These are phyloP conservation scores for Ips nitidus DNA, from an alignment of 1,140 invertebrate species.

Conservation along the genomic window DNA sequence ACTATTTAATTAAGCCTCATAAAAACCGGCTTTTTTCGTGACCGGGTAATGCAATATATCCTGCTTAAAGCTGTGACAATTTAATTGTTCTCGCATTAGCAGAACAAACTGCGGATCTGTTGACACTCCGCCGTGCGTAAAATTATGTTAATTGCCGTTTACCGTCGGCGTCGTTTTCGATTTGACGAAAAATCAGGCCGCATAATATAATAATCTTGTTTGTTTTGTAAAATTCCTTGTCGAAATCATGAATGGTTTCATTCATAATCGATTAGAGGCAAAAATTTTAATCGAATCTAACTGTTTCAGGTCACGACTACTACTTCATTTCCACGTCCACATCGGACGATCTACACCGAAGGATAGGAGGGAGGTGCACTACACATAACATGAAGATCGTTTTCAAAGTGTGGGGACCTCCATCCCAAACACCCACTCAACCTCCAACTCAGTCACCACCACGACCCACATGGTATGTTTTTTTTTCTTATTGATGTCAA, in stretches of 20 bases:
- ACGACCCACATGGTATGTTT: conserved; percentile 28
- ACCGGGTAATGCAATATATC: conserved; percentile 17
- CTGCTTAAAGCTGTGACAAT: conserved; percentile 21
- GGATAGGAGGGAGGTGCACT: conserved; percentile 81
- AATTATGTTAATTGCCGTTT: conserved; percentile 19
- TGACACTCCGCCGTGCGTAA: conserved; percentile 21
- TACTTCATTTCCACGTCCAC: conserved; percentile 95
- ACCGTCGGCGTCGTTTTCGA: background rate
- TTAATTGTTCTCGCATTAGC: conserved; percentile 24
- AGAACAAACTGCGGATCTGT: conserved; percentile 23
- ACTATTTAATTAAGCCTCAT: conserved; percentile 18
- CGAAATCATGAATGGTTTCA: conserved; percentile 2
- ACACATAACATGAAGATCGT: conserved; percentile 95
- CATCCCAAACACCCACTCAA: conserved; percentile 54
- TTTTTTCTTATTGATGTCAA: background rate
- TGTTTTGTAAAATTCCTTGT: conserved; percentile 3
- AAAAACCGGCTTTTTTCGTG: conserved; percentile 9
- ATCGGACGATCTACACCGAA: conserved; percentile 85
- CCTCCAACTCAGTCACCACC: conserved; percentile 31
- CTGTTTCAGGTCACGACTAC: conserved; percentile 64
- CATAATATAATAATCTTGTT: background rate
- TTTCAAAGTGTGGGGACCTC: conserved; percentile 73
- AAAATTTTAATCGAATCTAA: background rate
- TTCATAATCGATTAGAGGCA: background rate
- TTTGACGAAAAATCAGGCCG: conserved; percentile 7